Evolutionary conservation across 2,888 invertebrate species (phyloP).

Genomic region (Drosophila affinis): DNA sequence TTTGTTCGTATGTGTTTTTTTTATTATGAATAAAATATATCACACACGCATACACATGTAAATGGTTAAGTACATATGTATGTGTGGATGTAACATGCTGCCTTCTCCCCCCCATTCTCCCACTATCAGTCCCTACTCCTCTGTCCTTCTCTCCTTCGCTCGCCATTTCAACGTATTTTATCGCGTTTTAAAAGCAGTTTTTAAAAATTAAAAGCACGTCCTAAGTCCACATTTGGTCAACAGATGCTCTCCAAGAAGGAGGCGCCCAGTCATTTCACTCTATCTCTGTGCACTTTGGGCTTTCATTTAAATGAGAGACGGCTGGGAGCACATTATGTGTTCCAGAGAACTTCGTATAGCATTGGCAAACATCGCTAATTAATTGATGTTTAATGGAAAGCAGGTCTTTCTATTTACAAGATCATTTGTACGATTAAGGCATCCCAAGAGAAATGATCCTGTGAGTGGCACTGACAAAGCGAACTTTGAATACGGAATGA

Average conservation of each 20-base stretch:
- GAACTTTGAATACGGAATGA: no score
- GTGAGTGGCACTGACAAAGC: no score
- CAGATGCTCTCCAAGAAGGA: constrained; percentile 53
- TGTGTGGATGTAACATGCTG: constrained; percentile 10
- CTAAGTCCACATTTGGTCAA: constrained; percentile 79
- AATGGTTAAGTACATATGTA: constrained; percentile 15
- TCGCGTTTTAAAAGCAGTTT: constrained; percentile 80
- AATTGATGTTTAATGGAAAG: no score
- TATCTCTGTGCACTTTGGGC: not conserved
- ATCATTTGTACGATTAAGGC: no score
- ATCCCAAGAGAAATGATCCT: no score
- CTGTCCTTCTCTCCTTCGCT: constrained; percentile 41
- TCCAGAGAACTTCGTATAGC: not conserved
- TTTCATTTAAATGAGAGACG: not conserved
- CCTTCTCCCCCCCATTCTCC: not conserved
- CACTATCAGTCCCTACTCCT: constrained; percentile 17
- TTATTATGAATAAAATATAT: constrained; percentile 33
- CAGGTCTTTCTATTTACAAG: no score
- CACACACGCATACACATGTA: constrained; percentile 20
- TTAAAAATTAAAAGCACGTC: constrained; percentile 82
- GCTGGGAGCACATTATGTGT: no score
- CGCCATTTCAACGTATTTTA: constrained; percentile 79
- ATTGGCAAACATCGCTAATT: no score
- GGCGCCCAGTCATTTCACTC: not conserved
- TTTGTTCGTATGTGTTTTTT: constrained; percentile 37